These are phyloP conservation scores for Nansenia antarctica DNA, from an alignment of 2,113 vertebrate genomes.

Conservation along the genomic window DNA sequence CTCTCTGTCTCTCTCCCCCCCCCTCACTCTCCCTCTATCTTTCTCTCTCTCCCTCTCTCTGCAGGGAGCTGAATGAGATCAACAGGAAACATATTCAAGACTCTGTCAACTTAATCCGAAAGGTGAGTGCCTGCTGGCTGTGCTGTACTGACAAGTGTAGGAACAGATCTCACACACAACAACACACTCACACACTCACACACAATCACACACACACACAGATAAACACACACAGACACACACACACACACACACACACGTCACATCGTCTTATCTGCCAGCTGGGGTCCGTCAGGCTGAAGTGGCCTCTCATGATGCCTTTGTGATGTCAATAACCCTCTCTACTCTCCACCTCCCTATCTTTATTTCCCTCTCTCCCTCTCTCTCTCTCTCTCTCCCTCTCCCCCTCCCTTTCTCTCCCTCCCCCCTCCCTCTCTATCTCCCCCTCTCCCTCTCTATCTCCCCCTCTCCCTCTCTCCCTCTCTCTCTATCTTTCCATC, in stretches of 20 bases:
- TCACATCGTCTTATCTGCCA: background rate
- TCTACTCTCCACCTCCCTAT: too few relatives aligned
- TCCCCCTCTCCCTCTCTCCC: too few relatives aligned
- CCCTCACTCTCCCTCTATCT: background rate
- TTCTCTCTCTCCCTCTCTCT: slow-evolving; percentile 12
- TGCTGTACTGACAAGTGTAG: too few relatives aligned
- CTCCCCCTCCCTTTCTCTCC: background rate
- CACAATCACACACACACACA: background rate
- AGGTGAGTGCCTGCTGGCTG: slow-evolving; percentile 62
- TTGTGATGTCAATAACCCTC: background rate
- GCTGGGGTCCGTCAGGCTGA: slow-evolving; percentile 5
- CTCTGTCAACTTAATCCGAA: slow-evolving; percentile 79
- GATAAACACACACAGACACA: background rate
- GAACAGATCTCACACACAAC: too few relatives aligned
- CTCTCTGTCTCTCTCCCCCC: slow-evolving; percentile 11
- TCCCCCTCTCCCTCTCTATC: too few relatives aligned
- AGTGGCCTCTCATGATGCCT: too few relatives aligned
- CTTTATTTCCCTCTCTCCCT: background rate
- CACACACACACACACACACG: slow-evolving; percentile 16
- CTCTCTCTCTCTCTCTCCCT: background rate
- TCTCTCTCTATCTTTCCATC: too few relatives aligned
- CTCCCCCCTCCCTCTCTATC: too few relatives aligned
- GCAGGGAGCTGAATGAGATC: slow-evolving; percentile 83
- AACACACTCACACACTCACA: too few relatives aligned
- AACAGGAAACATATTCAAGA: slow-evolving; percentile 86